Evolutionary conservation across 2,113 vertebrate species (phyloP).

Genomic region (Clinocottus analis): DNA sequence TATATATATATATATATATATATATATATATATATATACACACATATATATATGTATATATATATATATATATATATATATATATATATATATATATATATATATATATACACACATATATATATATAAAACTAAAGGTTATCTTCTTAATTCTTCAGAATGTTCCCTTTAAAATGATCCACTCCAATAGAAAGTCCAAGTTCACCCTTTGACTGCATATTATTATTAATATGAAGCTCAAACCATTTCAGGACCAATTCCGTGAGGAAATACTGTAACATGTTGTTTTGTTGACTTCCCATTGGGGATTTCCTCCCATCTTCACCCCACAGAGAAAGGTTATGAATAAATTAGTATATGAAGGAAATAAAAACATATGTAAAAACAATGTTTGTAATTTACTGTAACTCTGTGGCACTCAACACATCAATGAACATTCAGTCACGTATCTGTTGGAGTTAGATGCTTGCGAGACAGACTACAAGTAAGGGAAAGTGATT

Average conservation of each 20-base stretch:
- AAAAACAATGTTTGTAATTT: background rate
- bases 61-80: too few species aligned
- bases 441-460: background rate
- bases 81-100: too few species aligned
- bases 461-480: background rate
- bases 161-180: background rate
- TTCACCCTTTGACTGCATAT: background rate
- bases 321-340: background rate
- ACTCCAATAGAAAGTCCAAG: background rate
- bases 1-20: background rate
- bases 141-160: background rate
- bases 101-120: too few species aligned
- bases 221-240: background rate
- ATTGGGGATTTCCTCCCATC: background rate
- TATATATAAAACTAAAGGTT: background rate
- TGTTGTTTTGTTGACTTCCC: background rate
- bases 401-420: background rate
- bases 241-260: background rate
- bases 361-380: background rate
- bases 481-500: background rate
- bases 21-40: too few species aligned
- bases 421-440: background rate
- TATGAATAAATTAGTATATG: background rate
- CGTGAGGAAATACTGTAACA: background rate
- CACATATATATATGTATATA: too few species aligned